Conservation (phyloP, 2,113 vertebrate species). For the Emydocephalus ijimae region DNA sequence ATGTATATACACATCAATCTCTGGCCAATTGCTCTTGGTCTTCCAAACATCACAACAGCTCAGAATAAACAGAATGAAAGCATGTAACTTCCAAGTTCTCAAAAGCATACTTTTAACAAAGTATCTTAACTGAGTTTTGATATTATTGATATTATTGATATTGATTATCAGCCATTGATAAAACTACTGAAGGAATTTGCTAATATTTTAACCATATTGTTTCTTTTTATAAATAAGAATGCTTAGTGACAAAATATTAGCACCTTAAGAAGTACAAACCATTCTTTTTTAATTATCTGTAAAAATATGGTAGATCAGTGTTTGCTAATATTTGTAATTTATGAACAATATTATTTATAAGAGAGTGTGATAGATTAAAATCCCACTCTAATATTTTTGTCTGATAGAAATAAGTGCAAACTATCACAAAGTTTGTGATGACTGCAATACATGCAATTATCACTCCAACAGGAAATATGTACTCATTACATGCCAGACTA, state of each 20-base stretch:
- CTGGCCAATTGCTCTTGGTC: not conserved
- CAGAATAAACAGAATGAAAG: not conserved
- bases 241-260: not conserved
- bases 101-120: not conserved
- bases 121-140: not conserved
- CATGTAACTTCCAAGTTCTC: not conserved
- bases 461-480: not conserved
- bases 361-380: not conserved
- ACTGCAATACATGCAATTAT: not conserved
- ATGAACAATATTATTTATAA: not conserved
- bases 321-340: not conserved
- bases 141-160: too few species aligned
- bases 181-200: slow-evolving; percentile 17
- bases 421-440: not conserved
- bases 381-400: not conserved
- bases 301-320: not conserved
- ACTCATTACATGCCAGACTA: not conserved
- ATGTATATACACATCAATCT: not conserved
- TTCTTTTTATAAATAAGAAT: not conserved
- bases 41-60: not conserved
- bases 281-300: not conserved
- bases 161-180: not conserved
- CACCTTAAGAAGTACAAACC: not conserved
- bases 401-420: not conserved
- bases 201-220: slow-evolving; percentile 29